phyloP scores from a whole-genome alignment of 2,888 invertebrate species.

The Lampropteryx suffumata region DNA sequence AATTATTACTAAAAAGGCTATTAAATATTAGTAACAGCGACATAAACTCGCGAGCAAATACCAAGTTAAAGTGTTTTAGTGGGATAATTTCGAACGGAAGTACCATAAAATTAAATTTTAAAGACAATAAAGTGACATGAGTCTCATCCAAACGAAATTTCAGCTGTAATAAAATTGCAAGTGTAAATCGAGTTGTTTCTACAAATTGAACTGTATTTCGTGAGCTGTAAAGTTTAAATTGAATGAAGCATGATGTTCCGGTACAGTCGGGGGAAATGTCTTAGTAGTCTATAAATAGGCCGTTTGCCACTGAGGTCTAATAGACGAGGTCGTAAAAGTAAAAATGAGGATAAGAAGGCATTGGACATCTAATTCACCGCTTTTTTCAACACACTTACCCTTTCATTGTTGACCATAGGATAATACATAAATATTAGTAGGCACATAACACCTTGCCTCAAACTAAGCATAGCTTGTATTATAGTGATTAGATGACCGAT shows the following conservation, averaged over 20 bases:
- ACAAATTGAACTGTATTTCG: conserved; percentile 2
- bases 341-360: neutral
- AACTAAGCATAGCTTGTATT: too few species aligned
- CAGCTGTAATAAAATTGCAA: conserved; percentile 14
- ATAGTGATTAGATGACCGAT: too few species aligned
- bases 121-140: conserved; percentile 26
- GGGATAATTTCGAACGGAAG: conserved; percentile 18
- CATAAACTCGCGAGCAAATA: too few species aligned
- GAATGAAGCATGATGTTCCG: neutral
- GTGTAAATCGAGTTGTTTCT: neutral
- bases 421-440: too few species aligned
- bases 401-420: too few species aligned
- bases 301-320: conserved; percentile 11
- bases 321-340: conserved; percentile 5
- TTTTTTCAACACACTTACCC: too few species aligned
- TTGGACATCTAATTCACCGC: too few species aligned
- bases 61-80: conserved; percentile 4
- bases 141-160: conserved; percentile 28
- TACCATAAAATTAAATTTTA: conserved; percentile 29
- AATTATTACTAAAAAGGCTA: too few species aligned
- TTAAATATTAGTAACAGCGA: too few species aligned
- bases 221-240: neutral
- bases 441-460: too few species aligned
- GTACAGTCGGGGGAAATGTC: conserved; percentile 15
- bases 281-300: conserved; percentile 12